phyloP scores from a whole-genome alignment of 1,140 invertebrate species.

The Drosophila persimilis region DNA sequence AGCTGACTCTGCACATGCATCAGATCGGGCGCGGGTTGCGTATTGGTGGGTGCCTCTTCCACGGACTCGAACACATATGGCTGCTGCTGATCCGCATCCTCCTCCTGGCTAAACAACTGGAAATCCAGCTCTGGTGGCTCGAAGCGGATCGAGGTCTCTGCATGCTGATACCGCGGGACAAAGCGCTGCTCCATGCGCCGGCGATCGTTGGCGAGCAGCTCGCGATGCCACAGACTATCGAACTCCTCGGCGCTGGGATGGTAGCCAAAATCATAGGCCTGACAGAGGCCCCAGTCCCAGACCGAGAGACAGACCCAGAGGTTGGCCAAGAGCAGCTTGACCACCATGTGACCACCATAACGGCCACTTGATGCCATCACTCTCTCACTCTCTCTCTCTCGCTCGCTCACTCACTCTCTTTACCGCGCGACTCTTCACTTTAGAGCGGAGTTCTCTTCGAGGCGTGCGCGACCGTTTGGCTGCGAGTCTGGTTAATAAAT shows the following conservation, averaged over 20 bases:
- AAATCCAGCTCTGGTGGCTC: conserved; percentile 52
- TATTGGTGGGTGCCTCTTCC: conserved; percentile 9
- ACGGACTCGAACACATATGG: conserved; percentile 57
- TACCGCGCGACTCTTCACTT: background rate
- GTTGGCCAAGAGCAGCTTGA: conserved; percentile 37
- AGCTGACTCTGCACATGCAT: conserved; percentile 60
- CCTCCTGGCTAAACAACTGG: conserved; percentile 51
- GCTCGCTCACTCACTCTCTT: background rate
- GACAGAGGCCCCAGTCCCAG: background rate
- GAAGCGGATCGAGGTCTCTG: conserved; percentile 20
- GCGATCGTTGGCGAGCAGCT: no score
- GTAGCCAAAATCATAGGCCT: conserved; percentile 71
- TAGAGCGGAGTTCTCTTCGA: conserved; percentile 1
- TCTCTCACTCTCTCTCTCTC: background rate
- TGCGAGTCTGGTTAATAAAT: conserved; percentile 66
- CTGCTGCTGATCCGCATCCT: conserved; percentile 10
- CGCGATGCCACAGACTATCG: conserved; percentile 70
- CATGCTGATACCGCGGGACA: conserved; percentile 51
- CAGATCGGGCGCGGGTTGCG: background rate
- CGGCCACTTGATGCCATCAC: background rate
- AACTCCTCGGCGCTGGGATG: conserved; percentile 81
- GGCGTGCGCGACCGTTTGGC: conserved; percentile 58
- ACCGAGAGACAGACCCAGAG: background rate
- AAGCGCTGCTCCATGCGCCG: conserved; percentile 15
- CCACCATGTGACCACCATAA: conserved; percentile 30